Percentiles rank a stretch among this genome's conserved stretches.
Evolutionary conservation across 2,888 invertebrate species (phyloP).

Genomic region (Linnaemya vulpina): DNA sequence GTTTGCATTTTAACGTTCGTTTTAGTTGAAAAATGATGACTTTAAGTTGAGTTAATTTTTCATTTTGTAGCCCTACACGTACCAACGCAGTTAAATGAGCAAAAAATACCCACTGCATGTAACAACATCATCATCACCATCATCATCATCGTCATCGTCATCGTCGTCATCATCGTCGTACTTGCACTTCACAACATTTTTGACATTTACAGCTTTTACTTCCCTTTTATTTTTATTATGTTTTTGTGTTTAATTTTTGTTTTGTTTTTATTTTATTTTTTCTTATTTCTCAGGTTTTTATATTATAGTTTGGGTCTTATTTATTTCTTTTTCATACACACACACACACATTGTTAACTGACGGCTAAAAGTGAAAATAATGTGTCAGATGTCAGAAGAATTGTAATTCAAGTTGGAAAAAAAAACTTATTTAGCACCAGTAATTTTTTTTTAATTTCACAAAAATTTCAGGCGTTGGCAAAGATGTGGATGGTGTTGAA

Average conservation of each 20-base stretch:
- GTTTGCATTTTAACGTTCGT: slow-evolving; percentile 43
- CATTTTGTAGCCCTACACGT: neutral
- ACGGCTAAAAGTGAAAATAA: slow-evolving; percentile 60
- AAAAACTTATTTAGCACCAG: neutral
- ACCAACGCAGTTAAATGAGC: slow-evolving; percentile 27
- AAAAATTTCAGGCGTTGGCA: neutral
- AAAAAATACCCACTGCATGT: neutral
- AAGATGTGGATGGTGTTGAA: neutral
- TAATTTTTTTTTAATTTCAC: neutral
- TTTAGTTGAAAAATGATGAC: slow-evolving; percentile 23
- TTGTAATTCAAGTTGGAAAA: slow-evolving; percentile 37
- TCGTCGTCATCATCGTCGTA: slow-evolving; percentile 5
- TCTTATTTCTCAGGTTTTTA: slow-evolving; percentile 10
- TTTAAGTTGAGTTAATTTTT: slow-evolving; percentile 4
- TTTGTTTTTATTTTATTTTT: neutral
- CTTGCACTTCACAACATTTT: slow-evolving; percentile 14
- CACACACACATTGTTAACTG: slow-evolving; percentile 1
- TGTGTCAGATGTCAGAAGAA: slow-evolving; percentile 66
- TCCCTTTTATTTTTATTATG: slow-evolving; percentile 11
- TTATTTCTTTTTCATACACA: neutral
- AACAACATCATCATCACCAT: slow-evolving; percentile 9
- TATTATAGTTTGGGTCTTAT: neutral
- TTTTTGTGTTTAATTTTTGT: slow-evolving; percentile 8
- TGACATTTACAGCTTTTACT: slow-evolving; percentile 41
- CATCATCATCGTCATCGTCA: slow-evolving; percentile 12